Evolutionary conservation across 1,140 invertebrate genomes (phyloP).

Genomic region (Drosophila teissieri): DNA sequence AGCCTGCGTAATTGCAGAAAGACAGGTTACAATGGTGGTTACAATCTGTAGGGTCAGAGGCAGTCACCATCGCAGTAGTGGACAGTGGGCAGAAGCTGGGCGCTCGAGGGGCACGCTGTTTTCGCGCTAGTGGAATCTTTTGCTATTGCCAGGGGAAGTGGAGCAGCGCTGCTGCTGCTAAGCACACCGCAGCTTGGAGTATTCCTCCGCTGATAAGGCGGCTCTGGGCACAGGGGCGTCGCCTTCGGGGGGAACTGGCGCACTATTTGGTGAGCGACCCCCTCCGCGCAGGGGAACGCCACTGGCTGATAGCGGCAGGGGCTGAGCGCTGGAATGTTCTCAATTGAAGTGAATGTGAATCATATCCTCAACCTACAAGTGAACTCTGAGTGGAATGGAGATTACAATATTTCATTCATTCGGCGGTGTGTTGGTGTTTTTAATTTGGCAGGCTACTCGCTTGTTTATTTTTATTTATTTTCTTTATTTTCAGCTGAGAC

Average conservation of each 20-base stretch:
- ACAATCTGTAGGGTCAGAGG: too few species aligned
- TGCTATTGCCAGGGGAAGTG: constrained; percentile 26
- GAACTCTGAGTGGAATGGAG: constrained; percentile 76
- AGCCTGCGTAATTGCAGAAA: too few species aligned
- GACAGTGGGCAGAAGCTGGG: neutral
- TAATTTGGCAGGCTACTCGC: neutral
- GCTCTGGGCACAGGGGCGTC: neutral
- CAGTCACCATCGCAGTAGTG: neutral
- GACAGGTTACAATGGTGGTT: too few species aligned
- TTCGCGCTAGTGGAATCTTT: constrained; percentile 42
- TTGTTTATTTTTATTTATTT: neutral
- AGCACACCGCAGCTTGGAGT: constrained; percentile 31
- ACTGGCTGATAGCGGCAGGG: constrained; percentile 15
- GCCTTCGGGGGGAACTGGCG: neutral
- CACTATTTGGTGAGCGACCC: too few species aligned
- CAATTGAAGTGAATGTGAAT: constrained; percentile 80
- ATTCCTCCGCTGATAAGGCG: constrained; percentile 36
- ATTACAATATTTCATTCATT: constrained; percentile 59
- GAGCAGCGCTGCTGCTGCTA: constrained; percentile 16
- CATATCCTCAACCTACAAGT: constrained; percentile 79
- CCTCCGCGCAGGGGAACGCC: neutral
- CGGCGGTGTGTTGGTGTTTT: constrained; percentile 13
- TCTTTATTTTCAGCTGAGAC: neutral
- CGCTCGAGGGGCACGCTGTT: constrained; percentile 16
- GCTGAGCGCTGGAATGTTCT: constrained; percentile 59